Base-by-base conservation (phyloP, 2,797 vertebrate species). In the Crypturellus tataupa region DNA sequence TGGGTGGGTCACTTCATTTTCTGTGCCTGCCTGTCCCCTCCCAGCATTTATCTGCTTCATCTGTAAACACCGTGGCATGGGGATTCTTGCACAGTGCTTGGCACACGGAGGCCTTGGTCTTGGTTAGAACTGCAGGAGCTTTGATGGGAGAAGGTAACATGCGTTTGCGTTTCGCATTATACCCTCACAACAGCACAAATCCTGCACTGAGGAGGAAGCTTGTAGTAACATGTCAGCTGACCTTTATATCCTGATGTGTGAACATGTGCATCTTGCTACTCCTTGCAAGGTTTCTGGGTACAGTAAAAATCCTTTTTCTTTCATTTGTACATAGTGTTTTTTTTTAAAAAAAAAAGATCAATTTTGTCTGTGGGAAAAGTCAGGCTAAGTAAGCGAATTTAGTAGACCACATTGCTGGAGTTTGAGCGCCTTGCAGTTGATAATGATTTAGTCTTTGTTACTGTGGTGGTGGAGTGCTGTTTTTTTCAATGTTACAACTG, bases 51-150 rank as follows among this genome's bases (percentile, higher is more conserved):
- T 16, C 8, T 80, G 37, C 60, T 78, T 80, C 35, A 55, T 68
- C 40, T 63, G 42, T 58, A 40, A 59, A 81, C 2, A 4, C 0
- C 0, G 3, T 39, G 62, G 39, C 10, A 11, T 11, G 78, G 9
- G 29, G 53, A 18, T 72, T 65, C 18, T 63, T 46, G 31, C 21
- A 0, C 6, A 13, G 51, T 1, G 2, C 31, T 80, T 0, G 0
- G 25, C 42, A 8, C 0, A 2, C 35, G 55, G 59, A 9, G 40
- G 44, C 37, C 17, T 73, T 8, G 10, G 21, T 19, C 3, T 15
- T 37, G 31, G 37, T 9, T 47, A 42, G 12, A 88, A 12, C 42
- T 47, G 21, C 39, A 33, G 19, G 23, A 24, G 27, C 37, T 35
- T 15, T 13, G 33, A 37, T 37, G 33, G 59, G 59, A 72, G 42